A percentile compares a stretch with the other conserved stretches of the same genome.
phyloP scores from a whole-genome alignment of 2,888 invertebrate genomes.

The Euplexia lucipara region DNA sequence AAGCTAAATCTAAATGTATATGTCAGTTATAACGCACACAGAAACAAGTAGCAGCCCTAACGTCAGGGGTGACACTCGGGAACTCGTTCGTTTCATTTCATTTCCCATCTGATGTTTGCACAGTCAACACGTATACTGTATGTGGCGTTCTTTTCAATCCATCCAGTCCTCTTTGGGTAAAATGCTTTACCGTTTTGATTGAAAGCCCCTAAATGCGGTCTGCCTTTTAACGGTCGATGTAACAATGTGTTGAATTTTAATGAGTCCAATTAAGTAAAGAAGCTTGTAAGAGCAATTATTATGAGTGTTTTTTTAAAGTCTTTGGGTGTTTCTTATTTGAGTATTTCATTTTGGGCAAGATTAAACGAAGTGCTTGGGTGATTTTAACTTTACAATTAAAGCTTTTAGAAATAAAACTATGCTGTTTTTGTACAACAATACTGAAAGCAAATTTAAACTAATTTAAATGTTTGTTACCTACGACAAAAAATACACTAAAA shows the following conservation, averaged over 20 bases:
- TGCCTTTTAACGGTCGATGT: slow-evolving; percentile 59
- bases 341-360: slow-evolving; percentile 6
- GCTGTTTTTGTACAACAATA: neutral
- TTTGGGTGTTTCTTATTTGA: slow-evolving; percentile 40
- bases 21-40: neutral
- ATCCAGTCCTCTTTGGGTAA: slow-evolving; percentile 69
- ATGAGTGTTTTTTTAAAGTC: slow-evolving; percentile 42
- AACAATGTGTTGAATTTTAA: slow-evolving; percentile 62
- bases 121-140: slow-evolving; percentile 77
- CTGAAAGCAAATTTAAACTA: neutral
- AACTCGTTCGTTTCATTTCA: slow-evolving; percentile 81
- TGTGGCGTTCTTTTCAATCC: slow-evolving; percentile 72
- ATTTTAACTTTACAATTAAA: slow-evolving; percentile 7
- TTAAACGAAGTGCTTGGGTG: neutral
- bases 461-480: too few species aligned
- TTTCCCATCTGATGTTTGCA: slow-evolving; percentile 82
- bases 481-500: too few species aligned
- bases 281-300: slow-evolving; percentile 45
- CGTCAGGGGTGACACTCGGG: slow-evolving; percentile 72
- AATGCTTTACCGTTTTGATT: slow-evolving; percentile 77
- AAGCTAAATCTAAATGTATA: neutral
- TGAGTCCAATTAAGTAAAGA: slow-evolving; percentile 63
- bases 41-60: slow-evolving; percentile 60
- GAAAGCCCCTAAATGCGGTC: slow-evolving; percentile 66
- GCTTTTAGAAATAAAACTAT: neutral